phyloP scores from a whole-genome alignment of 2,113 vertebrate species.

The Narcine bancroftii region DNA sequence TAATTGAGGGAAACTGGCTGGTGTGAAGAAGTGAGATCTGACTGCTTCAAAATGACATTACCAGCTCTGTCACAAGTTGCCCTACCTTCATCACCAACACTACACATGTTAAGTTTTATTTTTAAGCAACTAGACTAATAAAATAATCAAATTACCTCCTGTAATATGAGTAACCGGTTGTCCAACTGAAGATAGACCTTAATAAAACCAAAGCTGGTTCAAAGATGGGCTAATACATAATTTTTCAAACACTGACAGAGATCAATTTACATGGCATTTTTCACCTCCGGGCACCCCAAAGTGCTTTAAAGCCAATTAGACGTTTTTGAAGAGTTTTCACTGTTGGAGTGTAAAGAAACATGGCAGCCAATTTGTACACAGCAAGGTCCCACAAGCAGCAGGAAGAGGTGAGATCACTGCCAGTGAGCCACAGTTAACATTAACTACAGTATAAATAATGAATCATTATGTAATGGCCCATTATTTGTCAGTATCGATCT shows the following conservation, averaged over 20 bases:
- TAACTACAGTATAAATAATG: constrained; percentile 1
- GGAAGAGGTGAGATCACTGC: background rate
- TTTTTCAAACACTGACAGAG: background rate
- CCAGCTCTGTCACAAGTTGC: background rate
- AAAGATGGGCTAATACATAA: background rate
- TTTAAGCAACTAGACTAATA: background rate
- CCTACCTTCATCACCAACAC: background rate
- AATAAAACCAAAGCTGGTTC: background rate
- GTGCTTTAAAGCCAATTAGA: too few species aligned
- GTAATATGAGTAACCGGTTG: background rate
- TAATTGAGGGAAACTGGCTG: background rate
- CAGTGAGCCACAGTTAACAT: background rate
- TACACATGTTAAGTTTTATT: background rate
- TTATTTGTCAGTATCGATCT: background rate
- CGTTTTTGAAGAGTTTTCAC: too few species aligned
- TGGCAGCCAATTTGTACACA: too few species aligned
- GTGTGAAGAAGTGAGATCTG: background rate
- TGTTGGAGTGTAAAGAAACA: too few species aligned
- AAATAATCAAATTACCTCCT: background rate
- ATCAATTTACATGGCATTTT: too few species aligned
- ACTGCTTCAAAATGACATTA: background rate
- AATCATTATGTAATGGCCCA: background rate
- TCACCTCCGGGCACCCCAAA: too few species aligned
- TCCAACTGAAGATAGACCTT: background rate
- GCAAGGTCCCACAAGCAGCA: too few species aligned